These are phyloP conservation scores for Irena cyanogastra DNA, from an alignment of 2,113 vertebrate species.

Conservation along the genomic window DNA sequence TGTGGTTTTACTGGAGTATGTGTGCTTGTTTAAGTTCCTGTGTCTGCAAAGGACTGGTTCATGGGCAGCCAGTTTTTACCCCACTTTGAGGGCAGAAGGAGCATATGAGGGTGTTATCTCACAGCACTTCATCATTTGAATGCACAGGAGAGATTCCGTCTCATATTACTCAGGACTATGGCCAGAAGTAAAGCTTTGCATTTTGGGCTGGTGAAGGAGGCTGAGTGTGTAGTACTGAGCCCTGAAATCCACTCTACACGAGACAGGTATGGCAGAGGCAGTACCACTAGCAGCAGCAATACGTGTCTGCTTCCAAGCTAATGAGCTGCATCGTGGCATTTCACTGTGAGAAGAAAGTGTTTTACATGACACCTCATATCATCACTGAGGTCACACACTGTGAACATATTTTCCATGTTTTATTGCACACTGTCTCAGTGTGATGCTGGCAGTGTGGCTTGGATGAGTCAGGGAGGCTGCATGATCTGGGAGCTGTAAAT, in stretches of 20 bases:
- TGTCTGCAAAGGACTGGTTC: background rate
- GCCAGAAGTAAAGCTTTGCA: background rate
- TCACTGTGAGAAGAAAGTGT: background rate
- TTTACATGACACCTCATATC: background rate
- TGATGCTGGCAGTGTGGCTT: background rate
- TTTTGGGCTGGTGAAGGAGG: background rate
- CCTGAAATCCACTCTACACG: background rate
- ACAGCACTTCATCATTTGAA: background rate
- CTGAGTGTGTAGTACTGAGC: background rate
- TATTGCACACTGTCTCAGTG: background rate
- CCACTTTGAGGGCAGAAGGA: background rate
- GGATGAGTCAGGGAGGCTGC: slow-evolving; percentile 34
- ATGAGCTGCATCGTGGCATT: background rate
- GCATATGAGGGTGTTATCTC: background rate
- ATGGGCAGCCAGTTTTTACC: background rate
- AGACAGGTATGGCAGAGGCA: background rate
- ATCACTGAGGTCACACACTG: background rate
- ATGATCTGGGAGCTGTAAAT: background rate
- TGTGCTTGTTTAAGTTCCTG: background rate
- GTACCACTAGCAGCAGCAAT: background rate
- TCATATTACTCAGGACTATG: background rate
- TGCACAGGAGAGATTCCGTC: background rate
- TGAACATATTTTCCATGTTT: slow-evolving; percentile 14
- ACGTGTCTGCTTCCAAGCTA: background rate
- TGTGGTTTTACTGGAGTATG: background rate